phyloP scores from a whole-genome alignment of 2,888 invertebrate species.

The Petrolisthes manimaculis region DNA sequence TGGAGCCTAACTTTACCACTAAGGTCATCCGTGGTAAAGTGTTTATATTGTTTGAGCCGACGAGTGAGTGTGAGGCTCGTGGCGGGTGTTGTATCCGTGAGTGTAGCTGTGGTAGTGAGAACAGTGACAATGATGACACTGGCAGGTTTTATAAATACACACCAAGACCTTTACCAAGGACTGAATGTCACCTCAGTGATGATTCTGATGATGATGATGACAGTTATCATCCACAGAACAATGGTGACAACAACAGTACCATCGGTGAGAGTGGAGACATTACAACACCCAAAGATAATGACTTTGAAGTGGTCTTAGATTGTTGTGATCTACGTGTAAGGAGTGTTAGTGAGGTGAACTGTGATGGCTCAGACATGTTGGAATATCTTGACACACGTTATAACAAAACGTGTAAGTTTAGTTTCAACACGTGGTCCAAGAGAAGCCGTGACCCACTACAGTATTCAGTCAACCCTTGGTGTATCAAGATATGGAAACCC shows the following conservation, averaged over 20 bases:
- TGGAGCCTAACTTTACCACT: conserved; percentile 66
- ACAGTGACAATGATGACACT: background rate
- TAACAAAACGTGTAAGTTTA: conserved; percentile 17
- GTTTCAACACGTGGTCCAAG: conserved; percentile 24
- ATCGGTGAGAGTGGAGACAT: background rate
- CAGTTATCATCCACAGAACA: background rate
- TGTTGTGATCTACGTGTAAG: conserved; percentile 63
- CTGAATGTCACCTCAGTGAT: background rate
- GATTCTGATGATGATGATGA: background rate
- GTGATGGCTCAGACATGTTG: conserved; percentile 25
- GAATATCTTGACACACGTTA: conserved; percentile 29
- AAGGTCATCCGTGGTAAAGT: conserved; percentile 66
- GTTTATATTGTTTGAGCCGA: conserved; percentile 66
- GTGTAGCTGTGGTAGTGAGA: conserved; percentile 29
- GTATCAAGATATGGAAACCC: conserved; percentile 65
- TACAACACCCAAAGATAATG: conserved; percentile 1
- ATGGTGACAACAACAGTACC: background rate
- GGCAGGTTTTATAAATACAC: background rate
- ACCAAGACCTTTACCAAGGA: background rate
- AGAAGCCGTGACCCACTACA: conserved; percentile 48
- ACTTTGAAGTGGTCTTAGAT: conserved; percentile 65
- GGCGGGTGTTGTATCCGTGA: conserved; percentile 36
- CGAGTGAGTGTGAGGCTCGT: conserved; percentile 42
- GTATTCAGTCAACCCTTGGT: conserved; percentile 67
- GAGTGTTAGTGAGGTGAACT: conserved; percentile 49